Evolutionary conservation across 2,113 vertebrate genomes (phyloP).

Genomic region (Donacobius atricapilla): DNA sequence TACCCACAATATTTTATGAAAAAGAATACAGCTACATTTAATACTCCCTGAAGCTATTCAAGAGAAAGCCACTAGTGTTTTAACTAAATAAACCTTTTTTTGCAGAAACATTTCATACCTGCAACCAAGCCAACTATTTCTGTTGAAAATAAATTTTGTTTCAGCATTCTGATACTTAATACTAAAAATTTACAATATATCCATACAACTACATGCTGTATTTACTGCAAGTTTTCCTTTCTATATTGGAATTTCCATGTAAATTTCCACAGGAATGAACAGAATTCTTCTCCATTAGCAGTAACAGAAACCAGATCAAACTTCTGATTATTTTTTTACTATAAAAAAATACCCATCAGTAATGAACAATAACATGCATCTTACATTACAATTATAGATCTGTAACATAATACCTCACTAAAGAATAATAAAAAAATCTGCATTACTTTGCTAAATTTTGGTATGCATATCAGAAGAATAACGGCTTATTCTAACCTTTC

Average conservation of each 20-base stretch:
- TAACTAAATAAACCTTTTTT: neutral
- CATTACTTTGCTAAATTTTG: neutral
- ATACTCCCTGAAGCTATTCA: neutral
- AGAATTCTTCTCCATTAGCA: neutral
- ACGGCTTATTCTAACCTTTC: conserved; percentile 70
- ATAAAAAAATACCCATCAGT: neutral
- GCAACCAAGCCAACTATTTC: neutral
- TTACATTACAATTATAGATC: neutral
- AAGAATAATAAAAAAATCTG: neutral
- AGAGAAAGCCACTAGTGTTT: neutral
- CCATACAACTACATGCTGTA: neutral
- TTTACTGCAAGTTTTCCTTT: neutral
- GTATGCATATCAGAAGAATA: neutral
- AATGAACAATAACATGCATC: neutral
- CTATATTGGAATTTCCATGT: neutral
- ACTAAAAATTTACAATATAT: neutral
- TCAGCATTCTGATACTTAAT: neutral
- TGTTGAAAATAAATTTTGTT: neutral
- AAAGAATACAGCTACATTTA: neutral
- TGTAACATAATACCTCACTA: neutral
- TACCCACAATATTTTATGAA: neutral
- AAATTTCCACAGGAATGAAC: neutral
- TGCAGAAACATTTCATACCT: neutral
- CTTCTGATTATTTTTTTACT: neutral
- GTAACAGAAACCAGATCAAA: neutral